A percentile compares a stretch with the other conserved stretches of the same genome.
Conservation (phyloP, 2,888 invertebrate genomes). For the Oxystoma pomonae region DNA sequence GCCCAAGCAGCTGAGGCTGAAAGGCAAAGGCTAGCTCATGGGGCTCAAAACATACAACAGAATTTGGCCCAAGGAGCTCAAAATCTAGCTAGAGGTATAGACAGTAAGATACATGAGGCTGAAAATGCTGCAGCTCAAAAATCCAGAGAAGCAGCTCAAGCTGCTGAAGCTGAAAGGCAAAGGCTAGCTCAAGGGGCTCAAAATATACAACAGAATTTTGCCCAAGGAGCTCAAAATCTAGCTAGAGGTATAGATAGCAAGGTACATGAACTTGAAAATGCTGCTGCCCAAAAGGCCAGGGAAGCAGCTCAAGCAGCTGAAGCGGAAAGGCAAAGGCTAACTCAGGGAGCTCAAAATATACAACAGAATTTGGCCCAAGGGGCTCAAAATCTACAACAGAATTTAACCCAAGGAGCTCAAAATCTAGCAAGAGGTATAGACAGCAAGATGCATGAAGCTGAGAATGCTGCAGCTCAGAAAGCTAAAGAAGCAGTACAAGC, state of each 20-base stretch:
- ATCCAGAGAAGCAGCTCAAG: conserved; percentile 17
- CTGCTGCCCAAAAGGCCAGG: conserved; percentile 17
- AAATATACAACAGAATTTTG: conserved; percentile 6
- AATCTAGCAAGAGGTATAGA: conserved; percentile 25
- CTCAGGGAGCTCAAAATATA: conserved; percentile 22
- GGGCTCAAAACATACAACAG: conserved; percentile 16
- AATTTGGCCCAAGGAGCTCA: conserved; percentile 11
- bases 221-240: conserved; percentile 9
- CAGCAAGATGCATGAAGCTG: conserved; percentile 24
- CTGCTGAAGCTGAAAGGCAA: conserved; percentile 19
- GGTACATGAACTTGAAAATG: conserved; percentile 15
- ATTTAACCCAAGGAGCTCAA: conserved; percentile 22
- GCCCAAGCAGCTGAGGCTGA: conserved; percentile 18
- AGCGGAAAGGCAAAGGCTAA: conserved; percentile 23
- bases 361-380: conserved; percentile 19
- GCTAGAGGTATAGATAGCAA: conserved; percentile 19
- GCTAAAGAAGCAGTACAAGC: conserved; percentile 22
- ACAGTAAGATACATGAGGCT: conserved; percentile 26
- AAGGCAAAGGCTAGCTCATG: conserved; percentile 11
- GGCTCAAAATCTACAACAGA: conserved; percentile 16
- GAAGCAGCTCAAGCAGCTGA: conserved; percentile 15
- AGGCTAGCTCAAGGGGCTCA: conserved; percentile 17
- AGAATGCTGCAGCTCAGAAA: conserved; percentile 19
- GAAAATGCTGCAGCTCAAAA: conserved; percentile 16
- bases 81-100: conserved; percentile 23